Percentiles rank a stretch among this genome's conserved stretches.
Evolutionary conservation across 1,140 invertebrate genomes (phyloP).

Genomic region (Bombus soroeensis): DNA sequence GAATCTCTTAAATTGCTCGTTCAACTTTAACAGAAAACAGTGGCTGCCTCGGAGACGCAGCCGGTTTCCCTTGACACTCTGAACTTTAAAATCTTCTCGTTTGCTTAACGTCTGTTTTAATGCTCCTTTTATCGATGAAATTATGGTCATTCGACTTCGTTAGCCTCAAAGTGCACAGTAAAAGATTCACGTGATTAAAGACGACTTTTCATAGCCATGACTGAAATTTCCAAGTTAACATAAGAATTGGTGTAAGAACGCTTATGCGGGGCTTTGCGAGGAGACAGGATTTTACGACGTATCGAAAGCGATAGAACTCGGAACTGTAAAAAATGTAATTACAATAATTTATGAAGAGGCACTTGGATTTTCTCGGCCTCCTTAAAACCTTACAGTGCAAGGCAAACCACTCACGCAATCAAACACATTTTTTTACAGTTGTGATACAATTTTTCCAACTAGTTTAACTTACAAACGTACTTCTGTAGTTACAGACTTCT

Average conservation of each 20-base stretch:
- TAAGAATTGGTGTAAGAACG: background rate
- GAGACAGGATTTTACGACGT: too few relatives aligned
- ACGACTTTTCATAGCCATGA: background rate
- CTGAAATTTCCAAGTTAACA: background rate
- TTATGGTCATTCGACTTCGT: constrained; percentile 1
- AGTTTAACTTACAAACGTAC: too few relatives aligned
- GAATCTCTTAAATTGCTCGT: background rate
- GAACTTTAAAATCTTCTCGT: constrained; percentile 57
- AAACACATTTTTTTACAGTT: too few relatives aligned
- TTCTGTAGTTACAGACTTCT: too few relatives aligned
- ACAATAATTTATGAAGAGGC: too few relatives aligned
- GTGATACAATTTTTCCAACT: too few relatives aligned
- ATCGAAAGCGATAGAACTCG: too few relatives aligned
- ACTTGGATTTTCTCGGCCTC: too few relatives aligned
- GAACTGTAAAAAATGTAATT: too few relatives aligned
- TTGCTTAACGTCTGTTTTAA: background rate
- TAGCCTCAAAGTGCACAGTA: background rate
- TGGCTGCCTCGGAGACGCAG: constrained; percentile 1
- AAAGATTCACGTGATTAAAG: background rate
- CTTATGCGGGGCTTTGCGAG: too few relatives aligned
- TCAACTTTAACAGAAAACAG: constrained; percentile 5
- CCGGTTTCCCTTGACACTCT: constrained; percentile 67
- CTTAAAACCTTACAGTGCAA: too few relatives aligned
- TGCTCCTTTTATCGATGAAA: background rate
- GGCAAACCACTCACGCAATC: too few relatives aligned